A percentile compares a stretch with the other conserved stretches of the same genome.
phyloP scores from a whole-genome alignment of 2,888 invertebrate species.

The Folsomia candida region DNA sequence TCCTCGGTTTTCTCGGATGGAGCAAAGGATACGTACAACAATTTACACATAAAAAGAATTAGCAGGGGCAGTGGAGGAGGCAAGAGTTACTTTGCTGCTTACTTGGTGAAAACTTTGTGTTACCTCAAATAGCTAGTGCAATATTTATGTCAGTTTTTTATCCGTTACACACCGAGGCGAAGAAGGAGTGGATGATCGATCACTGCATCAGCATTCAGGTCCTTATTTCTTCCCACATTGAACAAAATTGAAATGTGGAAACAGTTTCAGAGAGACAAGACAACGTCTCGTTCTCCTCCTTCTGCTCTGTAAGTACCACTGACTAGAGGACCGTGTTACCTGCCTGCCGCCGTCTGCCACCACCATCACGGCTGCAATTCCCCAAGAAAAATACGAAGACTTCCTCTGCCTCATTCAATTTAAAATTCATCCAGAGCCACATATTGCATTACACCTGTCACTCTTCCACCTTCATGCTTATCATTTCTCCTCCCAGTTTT shows the following conservation, averaged over 20 bases:
- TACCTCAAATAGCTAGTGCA: not conserved
- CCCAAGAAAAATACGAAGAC: not conserved
- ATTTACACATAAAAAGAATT: not conserved
- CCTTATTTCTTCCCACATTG: not conserved
- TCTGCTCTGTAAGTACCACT: not conserved
- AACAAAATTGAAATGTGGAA: slow-evolving; percentile 2
- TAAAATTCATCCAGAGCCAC: slow-evolving; percentile 1
- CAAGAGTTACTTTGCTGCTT: not conserved
- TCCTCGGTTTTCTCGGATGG: not conserved
- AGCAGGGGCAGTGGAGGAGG: not conserved
- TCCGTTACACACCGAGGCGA: not conserved
- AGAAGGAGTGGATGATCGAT: not conserved
- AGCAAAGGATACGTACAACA: not conserved
- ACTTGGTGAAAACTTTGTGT: not conserved
- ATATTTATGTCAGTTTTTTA: not conserved
- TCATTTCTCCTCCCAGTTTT: not conserved
- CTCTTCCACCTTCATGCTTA: not conserved
- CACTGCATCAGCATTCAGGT: not conserved
- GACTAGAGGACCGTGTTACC: not conserved
- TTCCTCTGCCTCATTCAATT: not conserved
- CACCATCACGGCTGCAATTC: no score
- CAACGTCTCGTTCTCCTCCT: not conserved
- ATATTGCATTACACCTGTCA: slow-evolving; percentile 8
- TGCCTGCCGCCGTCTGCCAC: no score
- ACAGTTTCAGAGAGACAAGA: not conserved